Conservation (phyloP, 2,888 invertebrate species). For the Aproaerema taeniolella region DNA sequence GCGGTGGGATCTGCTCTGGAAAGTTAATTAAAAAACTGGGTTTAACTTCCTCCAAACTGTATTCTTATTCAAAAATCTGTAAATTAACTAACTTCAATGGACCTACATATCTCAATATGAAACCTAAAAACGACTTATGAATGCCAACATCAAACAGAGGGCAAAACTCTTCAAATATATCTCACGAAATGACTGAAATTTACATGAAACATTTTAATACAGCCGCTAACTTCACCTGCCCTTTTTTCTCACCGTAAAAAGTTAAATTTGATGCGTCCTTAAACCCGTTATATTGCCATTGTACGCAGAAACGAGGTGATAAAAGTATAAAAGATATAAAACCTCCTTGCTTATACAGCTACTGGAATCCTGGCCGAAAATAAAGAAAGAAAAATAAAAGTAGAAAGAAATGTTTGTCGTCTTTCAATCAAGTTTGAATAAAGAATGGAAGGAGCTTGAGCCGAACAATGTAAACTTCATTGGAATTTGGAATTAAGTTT, state of each 20-base stretch:
- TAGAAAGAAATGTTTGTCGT: slow-evolving; percentile 16
- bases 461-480: slow-evolving; percentile 25
- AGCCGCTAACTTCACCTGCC: slow-evolving; percentile 56
- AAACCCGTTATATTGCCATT: slow-evolving; percentile 39
- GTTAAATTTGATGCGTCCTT: slow-evolving; percentile 45
- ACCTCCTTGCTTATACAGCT: slow-evolving; percentile 33
- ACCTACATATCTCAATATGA: slow-evolving; percentile 42
- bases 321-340: slow-evolving; percentile 30
- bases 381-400: slow-evolving; percentile 11
- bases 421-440: slow-evolving; percentile 41
- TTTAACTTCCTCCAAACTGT: no score
- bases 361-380: slow-evolving; percentile 32
- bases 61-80: no score
- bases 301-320: slow-evolving; percentile 29
- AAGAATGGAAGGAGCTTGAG: slow-evolving; percentile 25
- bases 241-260: slow-evolving; percentile 67
- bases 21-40: no score
- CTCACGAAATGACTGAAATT: slow-evolving; percentile 50
- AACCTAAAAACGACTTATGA: slow-evolving; percentile 65
- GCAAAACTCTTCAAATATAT: slow-evolving; percentile 63
- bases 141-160: slow-evolving; percentile 65
- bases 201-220: slow-evolving; percentile 78
- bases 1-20: no score
- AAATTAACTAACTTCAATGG: no score
- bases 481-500: slow-evolving; percentile 25